Evolutionary conservation across 1,140 invertebrate species (phyloP).

Genomic region (Semibalanus balanoides): DNA sequence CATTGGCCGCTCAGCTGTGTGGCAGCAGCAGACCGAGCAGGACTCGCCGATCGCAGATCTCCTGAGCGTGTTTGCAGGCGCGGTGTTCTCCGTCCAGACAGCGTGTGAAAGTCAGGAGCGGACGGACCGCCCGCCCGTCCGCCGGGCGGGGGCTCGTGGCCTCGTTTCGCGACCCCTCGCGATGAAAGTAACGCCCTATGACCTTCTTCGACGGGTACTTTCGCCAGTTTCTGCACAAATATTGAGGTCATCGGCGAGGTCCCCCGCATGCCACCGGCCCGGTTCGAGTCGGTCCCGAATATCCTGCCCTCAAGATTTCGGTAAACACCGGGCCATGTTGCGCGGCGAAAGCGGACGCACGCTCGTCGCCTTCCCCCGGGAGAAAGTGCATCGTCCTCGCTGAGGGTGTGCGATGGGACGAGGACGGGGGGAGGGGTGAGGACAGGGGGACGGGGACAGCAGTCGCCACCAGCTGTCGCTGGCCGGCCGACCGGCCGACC

Average conservation of each 20-base stretch:
- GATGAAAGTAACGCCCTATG: neutral
- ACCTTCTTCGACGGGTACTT: neutral
- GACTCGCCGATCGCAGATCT: too few relatives aligned
- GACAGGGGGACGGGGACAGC: too few relatives aligned
- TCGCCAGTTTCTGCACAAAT: neutral
- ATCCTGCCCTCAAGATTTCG: neutral
- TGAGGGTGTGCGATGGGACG: too few relatives aligned
- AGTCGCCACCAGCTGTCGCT: too few relatives aligned
- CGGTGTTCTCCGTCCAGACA: too few relatives aligned
- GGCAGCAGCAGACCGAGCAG: too few relatives aligned
- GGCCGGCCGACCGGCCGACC: too few relatives aligned
- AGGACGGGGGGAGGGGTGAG: too few relatives aligned
- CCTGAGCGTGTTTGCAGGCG: too few relatives aligned
- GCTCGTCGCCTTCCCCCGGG: neutral
- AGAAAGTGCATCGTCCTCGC: neutral
- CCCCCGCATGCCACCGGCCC: neutral
- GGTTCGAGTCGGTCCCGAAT: neutral
- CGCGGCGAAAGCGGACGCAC: neutral
- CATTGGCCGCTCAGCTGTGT: too few relatives aligned
- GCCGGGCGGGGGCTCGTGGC: too few relatives aligned
- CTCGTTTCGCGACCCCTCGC: neutral
- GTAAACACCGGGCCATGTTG: neutral
- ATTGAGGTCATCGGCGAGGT: neutral
- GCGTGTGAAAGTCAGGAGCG: neutral
- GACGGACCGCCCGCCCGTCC: neutral